Percentiles rank a stretch among this genome's conserved stretches.
phyloP scores from a whole-genome alignment of 1,140 invertebrate genomes.

The Hypothenemus hampei region DNA sequence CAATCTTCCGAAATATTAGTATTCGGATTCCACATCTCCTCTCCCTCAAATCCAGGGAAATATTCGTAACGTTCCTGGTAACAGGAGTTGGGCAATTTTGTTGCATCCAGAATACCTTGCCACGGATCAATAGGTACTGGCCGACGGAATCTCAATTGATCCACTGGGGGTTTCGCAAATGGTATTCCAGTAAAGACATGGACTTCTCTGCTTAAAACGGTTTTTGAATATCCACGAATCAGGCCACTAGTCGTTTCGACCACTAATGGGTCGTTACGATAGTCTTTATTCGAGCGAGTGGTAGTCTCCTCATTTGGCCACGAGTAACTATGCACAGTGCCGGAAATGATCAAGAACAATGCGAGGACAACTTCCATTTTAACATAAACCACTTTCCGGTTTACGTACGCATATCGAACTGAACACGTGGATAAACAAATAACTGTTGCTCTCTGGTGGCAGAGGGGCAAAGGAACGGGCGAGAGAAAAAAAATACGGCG shows the following conservation, averaged over 20 bases:
- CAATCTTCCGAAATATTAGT: constrained; percentile 91
- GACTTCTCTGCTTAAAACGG: constrained; percentile 72
- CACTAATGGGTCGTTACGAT: constrained; percentile 64
- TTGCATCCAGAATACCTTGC: constrained; percentile 77
- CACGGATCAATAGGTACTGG: constrained; percentile 81
- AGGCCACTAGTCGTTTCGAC: constrained; percentile 75
- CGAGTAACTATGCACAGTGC: constrained; percentile 36
- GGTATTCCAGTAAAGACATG: constrained; percentile 92
- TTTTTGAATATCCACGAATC: constrained; percentile 70
- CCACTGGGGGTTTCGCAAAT: constrained; percentile 88
- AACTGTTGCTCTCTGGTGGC: constrained; percentile 20
- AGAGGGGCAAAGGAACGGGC: not conserved
- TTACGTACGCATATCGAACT: constrained; percentile 19
- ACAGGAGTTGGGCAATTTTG: constrained; percentile 73
- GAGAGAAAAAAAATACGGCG: not conserved
- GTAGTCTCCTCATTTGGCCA: constrained; percentile 48
- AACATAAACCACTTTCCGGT: not conserved
- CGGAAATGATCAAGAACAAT: constrained; percentile 5
- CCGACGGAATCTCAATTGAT: constrained; percentile 78
- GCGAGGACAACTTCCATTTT: constrained; percentile 15
- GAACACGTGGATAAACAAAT: constrained; percentile 29
- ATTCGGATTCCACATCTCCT: constrained; percentile 94
- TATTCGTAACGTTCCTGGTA: constrained; percentile 83
- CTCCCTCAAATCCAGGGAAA: constrained; percentile 83
- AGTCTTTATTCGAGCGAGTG: constrained; percentile 51